phyloP scores from a whole-genome alignment of 2,113 vertebrate species.

The Atlantisia rogersi region DNA sequence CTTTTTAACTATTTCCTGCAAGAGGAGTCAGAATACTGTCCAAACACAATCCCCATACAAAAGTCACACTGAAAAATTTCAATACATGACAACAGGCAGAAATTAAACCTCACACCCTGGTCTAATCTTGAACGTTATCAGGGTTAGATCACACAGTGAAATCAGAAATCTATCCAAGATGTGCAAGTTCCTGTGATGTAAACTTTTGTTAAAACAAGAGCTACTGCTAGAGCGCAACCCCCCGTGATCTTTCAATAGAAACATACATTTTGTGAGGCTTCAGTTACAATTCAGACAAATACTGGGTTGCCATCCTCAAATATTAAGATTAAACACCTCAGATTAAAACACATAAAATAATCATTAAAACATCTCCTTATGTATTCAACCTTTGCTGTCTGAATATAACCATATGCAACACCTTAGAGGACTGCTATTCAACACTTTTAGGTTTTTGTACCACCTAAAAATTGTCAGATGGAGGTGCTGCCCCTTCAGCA shows the following conservation, averaged over 20 bases:
- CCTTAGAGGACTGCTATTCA: neutral
- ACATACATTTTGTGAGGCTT: neutral
- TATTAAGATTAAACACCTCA: neutral
- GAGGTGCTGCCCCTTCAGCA: neutral
- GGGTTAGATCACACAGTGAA: neutral
- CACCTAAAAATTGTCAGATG: neutral
- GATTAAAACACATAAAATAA: neutral
- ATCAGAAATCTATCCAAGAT: neutral
- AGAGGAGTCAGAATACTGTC: neutral
- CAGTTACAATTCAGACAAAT: neutral
- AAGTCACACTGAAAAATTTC: neutral
- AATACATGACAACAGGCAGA: neutral
- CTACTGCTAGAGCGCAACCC: neutral
- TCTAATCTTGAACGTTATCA: neutral
- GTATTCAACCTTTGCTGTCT: neutral
- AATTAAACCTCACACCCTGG: neutral
- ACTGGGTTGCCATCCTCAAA: neutral
- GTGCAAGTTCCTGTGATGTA: neutral
- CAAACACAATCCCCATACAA: neutral
- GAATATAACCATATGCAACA: neutral
- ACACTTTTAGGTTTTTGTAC: neutral
- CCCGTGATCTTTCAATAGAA: neutral
- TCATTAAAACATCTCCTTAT: neutral
- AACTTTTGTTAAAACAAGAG: neutral
- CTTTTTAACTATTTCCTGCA: constrained; percentile 33